Evolutionary conservation across 2,888 invertebrate species (phyloP), one percentile per base, ranked within the genome.

Genomic region (Lochmaea capreae): DNA sequence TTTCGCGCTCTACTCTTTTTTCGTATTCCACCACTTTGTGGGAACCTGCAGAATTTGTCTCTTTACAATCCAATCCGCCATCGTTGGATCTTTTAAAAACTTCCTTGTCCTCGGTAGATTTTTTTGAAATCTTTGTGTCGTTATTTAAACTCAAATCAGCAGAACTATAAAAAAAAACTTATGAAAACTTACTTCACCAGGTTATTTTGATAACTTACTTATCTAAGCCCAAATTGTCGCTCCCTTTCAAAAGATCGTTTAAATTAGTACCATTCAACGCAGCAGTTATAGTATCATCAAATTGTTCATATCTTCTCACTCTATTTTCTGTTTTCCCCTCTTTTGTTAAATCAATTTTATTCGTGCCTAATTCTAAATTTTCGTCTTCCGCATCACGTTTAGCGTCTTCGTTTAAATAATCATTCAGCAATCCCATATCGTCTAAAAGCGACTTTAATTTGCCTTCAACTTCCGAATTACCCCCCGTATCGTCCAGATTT

Each of bases 401-500:
- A 43, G 59, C 76, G 33, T 79, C 76, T 22, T 78, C 78, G 62
- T 74, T 71, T 8, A 70, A 62, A 46, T 81, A 79, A 63, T 81
- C 81, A 14, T 82, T 82, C 11, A 83, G 81, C 10, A 84, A 63
- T 8, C 84, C 83, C 83, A 84, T 82, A 46, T 84, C 83, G 52
- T 80, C 79, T 57, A 84, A 68, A 59, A 84, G 79, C 43, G 73
- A 77, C 67, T 74, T 79, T 42, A 84, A 65, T 75, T 83, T 80
- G 39, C 78, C 79, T 65, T 83, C 82, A 9, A 83, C 82, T 61
- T 42, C 59, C 12, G 8, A 18, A 18, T 16, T 42, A 52, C 33
- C 42, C 16, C 14, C 8, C 33, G 33, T 26, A 5, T 70, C 54
- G n/a, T 33, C n/a, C 4, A 42, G 9, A 26, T n/a, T 26, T 4